A percentile compares a stretch with the other conserved stretches of the same genome.
Evolutionary conservation across 92 coral and sea anemone species (phyloP).

Genomic region (Micromussa lordhowensis): DNA sequence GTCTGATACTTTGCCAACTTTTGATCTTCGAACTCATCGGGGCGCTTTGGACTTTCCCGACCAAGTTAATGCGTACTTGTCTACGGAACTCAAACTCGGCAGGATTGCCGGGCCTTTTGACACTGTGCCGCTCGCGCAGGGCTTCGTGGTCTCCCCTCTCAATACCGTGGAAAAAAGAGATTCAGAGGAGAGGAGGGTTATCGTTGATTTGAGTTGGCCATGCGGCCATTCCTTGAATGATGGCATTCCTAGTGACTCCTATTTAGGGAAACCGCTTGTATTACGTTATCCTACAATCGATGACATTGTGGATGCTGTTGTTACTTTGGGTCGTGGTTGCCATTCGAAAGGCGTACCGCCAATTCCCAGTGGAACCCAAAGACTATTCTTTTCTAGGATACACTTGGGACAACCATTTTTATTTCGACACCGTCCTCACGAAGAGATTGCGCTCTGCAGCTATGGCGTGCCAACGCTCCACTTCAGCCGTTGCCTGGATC

Average conservation of each 20-base stretch:
- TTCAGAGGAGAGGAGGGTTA: constrained; percentile 23
- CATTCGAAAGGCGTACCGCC: no score
- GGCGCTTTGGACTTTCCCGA: constrained; percentile 17
- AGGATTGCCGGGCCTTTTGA: constrained; percentile 3
- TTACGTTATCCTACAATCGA: constrained; percentile 32
- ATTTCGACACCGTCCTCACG: no score
- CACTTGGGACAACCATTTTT: no score
- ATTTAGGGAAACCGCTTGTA: constrained; percentile 16
- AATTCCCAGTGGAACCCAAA: no score
- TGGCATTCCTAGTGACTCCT: constrained; percentile 36
- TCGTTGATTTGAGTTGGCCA: constrained; percentile 58
- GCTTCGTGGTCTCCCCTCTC: neutral
- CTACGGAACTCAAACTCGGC: neutral
- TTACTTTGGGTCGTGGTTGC: constrained; percentile 35
- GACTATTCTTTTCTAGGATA: no score
- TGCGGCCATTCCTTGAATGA: constrained; percentile 52
- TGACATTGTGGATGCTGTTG: constrained; percentile 10
- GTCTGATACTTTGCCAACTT: constrained; percentile 1
- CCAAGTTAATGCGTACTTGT: neutral
- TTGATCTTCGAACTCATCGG: constrained; percentile 22
- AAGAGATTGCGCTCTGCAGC: no score
- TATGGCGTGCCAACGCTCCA: no score
- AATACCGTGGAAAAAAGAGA: neutral
- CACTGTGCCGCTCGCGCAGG: constrained; percentile 7
- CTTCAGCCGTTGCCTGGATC: no score